These are phyloP conservation scores for Blomia tropicalis DNA, from an alignment of 2,888 invertebrate genomes.

Conservation along the genomic window DNA sequence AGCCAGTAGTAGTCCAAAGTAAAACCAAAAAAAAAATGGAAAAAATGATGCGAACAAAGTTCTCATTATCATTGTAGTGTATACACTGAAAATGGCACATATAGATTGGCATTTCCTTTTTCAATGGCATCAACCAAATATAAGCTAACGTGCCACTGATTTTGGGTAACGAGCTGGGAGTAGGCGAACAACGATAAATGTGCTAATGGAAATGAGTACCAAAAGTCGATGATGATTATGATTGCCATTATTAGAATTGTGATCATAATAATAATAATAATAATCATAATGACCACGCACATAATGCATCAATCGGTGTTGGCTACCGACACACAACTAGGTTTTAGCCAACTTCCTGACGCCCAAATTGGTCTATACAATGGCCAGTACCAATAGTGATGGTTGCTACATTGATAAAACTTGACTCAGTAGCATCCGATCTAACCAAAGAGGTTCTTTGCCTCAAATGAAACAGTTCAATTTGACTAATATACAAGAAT, in stretches of 20 bases:
- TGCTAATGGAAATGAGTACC: neutral
- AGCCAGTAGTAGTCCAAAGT: no score
- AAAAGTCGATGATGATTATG: neutral
- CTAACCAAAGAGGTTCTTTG: no score
- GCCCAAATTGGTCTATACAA: no score
- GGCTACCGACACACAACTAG: neutral
- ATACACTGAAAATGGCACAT: no score
- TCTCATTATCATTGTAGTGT: neutral
- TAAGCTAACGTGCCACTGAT: no score
- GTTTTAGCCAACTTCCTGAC: neutral
- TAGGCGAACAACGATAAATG: neutral
- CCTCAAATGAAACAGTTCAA: no score
- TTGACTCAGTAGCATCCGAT: no score
- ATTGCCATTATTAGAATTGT: conserved; percentile 12
- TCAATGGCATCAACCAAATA: no score
- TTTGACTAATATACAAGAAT: no score
- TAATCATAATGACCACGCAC: conserved; percentile 1
- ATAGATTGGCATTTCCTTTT: no score
- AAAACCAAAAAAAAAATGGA: neutral
- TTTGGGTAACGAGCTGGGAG: conserved; percentile 11
- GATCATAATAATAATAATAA: conserved; percentile 6
- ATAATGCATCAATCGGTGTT: conserved; percentile 9
- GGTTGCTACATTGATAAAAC: no score
- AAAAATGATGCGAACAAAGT: neutral
- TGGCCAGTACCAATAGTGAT: no score